These are phyloP conservation scores for Macquaria australasica DNA, from an alignment of 2,113 vertebrate species.

Conservation along the genomic window DNA sequence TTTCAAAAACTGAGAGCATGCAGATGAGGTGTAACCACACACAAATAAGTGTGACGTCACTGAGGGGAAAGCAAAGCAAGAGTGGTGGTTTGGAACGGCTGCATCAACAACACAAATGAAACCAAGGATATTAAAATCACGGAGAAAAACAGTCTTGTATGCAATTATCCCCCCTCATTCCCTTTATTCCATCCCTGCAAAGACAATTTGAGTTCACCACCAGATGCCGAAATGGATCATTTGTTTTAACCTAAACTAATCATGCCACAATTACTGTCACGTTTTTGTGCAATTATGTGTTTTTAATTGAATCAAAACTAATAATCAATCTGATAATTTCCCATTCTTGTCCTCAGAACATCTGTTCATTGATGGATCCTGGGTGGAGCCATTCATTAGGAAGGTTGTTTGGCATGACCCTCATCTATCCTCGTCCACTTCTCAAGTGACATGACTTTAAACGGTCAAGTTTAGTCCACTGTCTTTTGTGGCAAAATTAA, in stretches of 20 bases:
- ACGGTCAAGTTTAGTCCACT: slow-evolving; percentile 53
- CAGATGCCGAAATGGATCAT: slow-evolving; percentile 71
- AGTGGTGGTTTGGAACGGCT: slow-evolving; percentile 34
- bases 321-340: slow-evolving; percentile 78
- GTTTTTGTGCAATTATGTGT: slow-evolving; percentile 73
- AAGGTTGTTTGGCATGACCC: slow-evolving; percentile 24
- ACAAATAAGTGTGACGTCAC: slow-evolving; percentile 50
- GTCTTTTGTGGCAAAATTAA: neutral
- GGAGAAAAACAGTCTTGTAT: neutral
- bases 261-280: slow-evolving; percentile 77
- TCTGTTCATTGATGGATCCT: slow-evolving; percentile 70
- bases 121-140: slow-evolving; percentile 35
- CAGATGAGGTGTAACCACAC: slow-evolving; percentile 43
- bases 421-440: slow-evolving; percentile 58
- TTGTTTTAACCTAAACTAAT: slow-evolving; percentile 82
- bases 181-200: slow-evolving; percentile 17
- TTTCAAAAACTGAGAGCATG: slow-evolving; percentile 37
- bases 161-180: neutral
- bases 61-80: slow-evolving; percentile 18
- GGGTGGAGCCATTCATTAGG: slow-evolving; percentile 39
- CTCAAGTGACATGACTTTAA: slow-evolving; percentile 19
- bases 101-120: slow-evolving; percentile 28
- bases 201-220: slow-evolving; percentile 38
- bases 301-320: slow-evolving; percentile 79
- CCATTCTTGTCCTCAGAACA: slow-evolving; percentile 73